A percentile compares a stretch with the other conserved stretches of the same genome.
phyloP scores from a whole-genome alignment of 2,113 vertebrate genomes.

The Colistium nudipinnis region DNA sequence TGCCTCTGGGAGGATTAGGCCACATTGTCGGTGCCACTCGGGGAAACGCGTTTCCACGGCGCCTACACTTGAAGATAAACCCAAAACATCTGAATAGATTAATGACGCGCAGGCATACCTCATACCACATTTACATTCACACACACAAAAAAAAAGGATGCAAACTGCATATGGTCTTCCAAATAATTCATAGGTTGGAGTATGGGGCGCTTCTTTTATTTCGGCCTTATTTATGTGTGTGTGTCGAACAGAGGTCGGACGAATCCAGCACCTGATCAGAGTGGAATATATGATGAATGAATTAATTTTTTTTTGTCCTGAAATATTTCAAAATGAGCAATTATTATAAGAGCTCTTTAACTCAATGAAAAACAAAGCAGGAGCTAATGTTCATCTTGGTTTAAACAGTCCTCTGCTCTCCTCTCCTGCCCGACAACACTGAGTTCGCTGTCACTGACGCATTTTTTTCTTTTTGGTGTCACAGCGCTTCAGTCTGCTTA shows the following conservation, averaged over 20 bases:
- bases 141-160: background rate
- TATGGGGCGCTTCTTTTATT: slow-evolving; percentile 20
- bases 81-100: slow-evolving; percentile 38
- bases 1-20: slow-evolving; percentile 52
- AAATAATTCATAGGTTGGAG: background rate
- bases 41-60: slow-evolving; percentile 14
- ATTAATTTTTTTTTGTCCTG: slow-evolving; percentile 29
- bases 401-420: slow-evolving; percentile 43
- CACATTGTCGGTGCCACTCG: slow-evolving; percentile 20
- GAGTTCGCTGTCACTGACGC: background rate
- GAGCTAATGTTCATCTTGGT: slow-evolving; percentile 68
- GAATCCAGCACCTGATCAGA: slow-evolving; percentile 34
- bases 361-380: too few relatives aligned
- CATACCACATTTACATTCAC: slow-evolving; percentile 11
- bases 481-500: background rate
- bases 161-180: slow-evolving; percentile 11
- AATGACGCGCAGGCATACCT: slow-evolving; percentile 17
- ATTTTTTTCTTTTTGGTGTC: background rate
- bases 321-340: slow-evolving; percentile 42
- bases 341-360: slow-evolving; percentile 60
- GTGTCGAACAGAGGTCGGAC: slow-evolving; percentile 40
- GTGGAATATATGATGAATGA: slow-evolving; percentile 31
- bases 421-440: slow-evolving; percentile 2
- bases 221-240: slow-evolving; percentile 41
- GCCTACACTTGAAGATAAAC: slow-evolving; percentile 18